A percentile compares a stretch with the other conserved stretches of the same genome.
Evolutionary conservation across 2,888 invertebrate genomes (phyloP).

Genomic region (Aleiodes testaceus): DNA sequence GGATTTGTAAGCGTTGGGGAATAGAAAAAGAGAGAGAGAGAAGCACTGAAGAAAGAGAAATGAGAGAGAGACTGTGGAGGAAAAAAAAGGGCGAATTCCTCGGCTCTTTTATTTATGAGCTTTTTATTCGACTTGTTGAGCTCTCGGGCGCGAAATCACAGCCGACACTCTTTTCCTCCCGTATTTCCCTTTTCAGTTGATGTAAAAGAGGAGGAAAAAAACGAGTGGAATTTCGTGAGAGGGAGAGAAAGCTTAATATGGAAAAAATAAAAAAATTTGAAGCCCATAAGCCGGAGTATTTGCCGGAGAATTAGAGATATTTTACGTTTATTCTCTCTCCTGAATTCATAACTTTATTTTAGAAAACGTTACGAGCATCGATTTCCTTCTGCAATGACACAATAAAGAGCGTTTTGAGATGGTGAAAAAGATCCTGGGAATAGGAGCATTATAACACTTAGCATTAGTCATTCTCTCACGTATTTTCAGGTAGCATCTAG

Average conservation of each 20-base stretch:
- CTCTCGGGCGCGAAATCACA: conserved; percentile 56
- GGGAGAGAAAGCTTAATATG: conserved; percentile 49
- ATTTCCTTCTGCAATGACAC: conserved; percentile 18
- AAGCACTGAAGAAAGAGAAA: conserved; percentile 55
- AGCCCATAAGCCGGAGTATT: conserved; percentile 33
- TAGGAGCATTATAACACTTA: conserved; percentile 63
- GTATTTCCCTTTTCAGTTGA: conserved; percentile 25
- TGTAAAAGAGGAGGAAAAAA: conserved; percentile 31
- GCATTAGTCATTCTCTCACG: conserved; percentile 52
- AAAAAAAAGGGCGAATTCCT: conserved; percentile 33
- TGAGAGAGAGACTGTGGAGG: conserved; percentile 52
- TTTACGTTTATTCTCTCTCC: too few species aligned
- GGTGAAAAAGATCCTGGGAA: conserved; percentile 44
- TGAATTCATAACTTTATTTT: background rate
- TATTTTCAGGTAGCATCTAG: conserved; percentile 50
- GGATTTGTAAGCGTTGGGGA: conserved; percentile 54
- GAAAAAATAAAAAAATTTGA: conserved; percentile 49
- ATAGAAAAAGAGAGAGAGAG: conserved; percentile 46
- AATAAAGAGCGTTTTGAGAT: conserved; percentile 32
- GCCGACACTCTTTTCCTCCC: conserved; percentile 45
- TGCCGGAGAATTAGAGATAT: conserved; percentile 35
- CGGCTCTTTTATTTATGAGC: conserved; percentile 72
- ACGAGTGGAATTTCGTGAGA: conserved; percentile 39
- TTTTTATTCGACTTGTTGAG: conserved; percentile 74
- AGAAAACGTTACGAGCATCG: background rate